phyloP scores from a whole-genome alignment of 2,113 vertebrate species.

The Salvator merianae region DNA sequence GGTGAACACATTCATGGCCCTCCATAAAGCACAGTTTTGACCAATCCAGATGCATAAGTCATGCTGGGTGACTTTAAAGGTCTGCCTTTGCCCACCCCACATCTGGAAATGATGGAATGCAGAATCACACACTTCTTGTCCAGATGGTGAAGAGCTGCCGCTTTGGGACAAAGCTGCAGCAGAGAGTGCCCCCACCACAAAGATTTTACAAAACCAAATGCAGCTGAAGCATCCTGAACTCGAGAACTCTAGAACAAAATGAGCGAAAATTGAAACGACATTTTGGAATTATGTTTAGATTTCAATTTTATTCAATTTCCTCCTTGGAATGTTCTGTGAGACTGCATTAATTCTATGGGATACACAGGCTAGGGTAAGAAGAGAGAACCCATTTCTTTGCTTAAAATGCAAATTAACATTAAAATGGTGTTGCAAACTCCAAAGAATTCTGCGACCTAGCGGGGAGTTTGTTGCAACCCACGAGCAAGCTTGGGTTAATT shows the following conservation, averaged over 20 bases:
- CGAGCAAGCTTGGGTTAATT: no score
- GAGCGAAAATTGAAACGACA: conserved; percentile 40
- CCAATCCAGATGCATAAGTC: conserved; percentile 54
- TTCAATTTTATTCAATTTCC: conserved; percentile 14
- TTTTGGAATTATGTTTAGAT: conserved; percentile 23
- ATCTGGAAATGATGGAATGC: conserved; percentile 59
- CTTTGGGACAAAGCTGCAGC: conserved; percentile 40
- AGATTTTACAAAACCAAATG: conserved; percentile 28
- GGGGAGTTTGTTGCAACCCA: background rate
- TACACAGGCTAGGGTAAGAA: background rate
- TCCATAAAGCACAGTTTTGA: conserved; percentile 41
- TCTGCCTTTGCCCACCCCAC: conserved; percentile 51
- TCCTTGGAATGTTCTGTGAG: background rate
- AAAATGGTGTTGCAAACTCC: background rate
- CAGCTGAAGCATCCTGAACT: conserved; percentile 44
- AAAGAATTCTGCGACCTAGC: background rate
- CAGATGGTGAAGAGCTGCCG: conserved; percentile 53
- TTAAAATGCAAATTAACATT: background rate
- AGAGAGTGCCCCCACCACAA: background rate
- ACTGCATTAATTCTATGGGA: background rate
- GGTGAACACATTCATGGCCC: conserved; percentile 27
- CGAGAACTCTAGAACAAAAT: conserved; percentile 53
- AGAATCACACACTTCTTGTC: conserved; percentile 5
- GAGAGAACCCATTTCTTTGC: background rate
- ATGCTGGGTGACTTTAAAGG: conserved; percentile 49